Conservation (phyloP, 92 coral and sea anemone species). For the Plumapathes pennacea region DNA sequence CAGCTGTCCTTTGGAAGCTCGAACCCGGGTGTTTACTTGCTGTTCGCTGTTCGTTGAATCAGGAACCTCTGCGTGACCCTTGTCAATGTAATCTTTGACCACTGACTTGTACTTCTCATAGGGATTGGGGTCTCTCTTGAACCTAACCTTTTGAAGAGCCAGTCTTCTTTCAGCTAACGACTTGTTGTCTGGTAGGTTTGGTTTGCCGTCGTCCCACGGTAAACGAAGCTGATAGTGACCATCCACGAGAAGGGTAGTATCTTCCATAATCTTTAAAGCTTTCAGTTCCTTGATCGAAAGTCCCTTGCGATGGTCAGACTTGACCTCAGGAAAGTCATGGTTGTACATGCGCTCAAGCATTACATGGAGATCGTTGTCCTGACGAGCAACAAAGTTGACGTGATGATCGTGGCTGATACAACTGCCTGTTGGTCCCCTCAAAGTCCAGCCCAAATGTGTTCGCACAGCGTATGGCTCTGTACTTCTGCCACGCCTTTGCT, state of each 20-base stretch:
- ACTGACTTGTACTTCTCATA: slow-evolving; percentile 22
- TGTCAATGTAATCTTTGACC: slow-evolving; percentile 33
- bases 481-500: slow-evolving; percentile 41
- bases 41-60: too few relatives aligned
- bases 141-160: slow-evolving; percentile 9
- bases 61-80: slow-evolving; percentile 40
- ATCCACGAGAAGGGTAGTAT: slow-evolving; percentile 21
- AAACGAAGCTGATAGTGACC: slow-evolving; percentile 54
- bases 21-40: too few relatives aligned
- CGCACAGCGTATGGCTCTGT: slow-evolving; percentile 48
- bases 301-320: neutral
- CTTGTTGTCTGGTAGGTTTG: slow-evolving; percentile 39
- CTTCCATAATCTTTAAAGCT: slow-evolving; percentile 36
- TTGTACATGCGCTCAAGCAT: slow-evolving; percentile 6
- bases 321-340: neutral
- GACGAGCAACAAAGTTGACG: slow-evolving; percentile 1
- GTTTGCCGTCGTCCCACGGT: slow-evolving; percentile 23
- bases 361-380: slow-evolving; percentile 2
- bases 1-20: too few relatives aligned
- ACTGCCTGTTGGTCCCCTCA: slow-evolving; percentile 42
- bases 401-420: neutral
- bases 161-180: slow-evolving; percentile 24
- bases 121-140: slow-evolving; percentile 31
- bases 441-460: slow-evolving; percentile 42
- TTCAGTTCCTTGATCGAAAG: slow-evolving; percentile 44